Base-by-base conservation (phyloP, 2,888 invertebrate species). In the Saturnia japonica region DNA sequence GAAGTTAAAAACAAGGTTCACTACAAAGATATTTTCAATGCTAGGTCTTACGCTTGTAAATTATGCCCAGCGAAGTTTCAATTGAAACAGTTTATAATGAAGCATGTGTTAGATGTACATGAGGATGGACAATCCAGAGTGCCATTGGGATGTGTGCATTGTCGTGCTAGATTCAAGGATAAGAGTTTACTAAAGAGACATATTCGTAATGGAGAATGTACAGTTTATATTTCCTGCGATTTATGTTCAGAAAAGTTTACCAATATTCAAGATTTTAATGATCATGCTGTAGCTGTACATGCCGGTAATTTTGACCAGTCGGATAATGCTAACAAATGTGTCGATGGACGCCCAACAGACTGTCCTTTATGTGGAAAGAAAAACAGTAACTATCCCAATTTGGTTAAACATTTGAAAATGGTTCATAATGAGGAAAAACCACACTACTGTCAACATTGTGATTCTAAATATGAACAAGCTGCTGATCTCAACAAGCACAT, bases 401-500 rank as follows among this genome's bases (percentile, higher is more conserved):
- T 95, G 88, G 90, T 95, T 14, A 94, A 95, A 78, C 95, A 95
- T 85, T 91, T 95, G 76, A 95, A 93, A 78, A 85, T 90, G 14
- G 90, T 94, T 71, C 94, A 94, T 72, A 88, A 89, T 60, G 91
- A 93, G 75, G 94, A 94, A 68, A 91, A 85, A 73, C 93, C 93
- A 64, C 93, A 95, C 72, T 94, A 95, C 78, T 96, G 96, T 76
- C 94, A 94, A 72, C 95, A 95, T 71, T 96, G 96, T 76, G 94
- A 95, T 66, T 88, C 94, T 40, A 95, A 94, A 77, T 96, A 94
- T 78, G 88, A 93, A 73, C 93, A 94, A 74, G 93, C 95, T 60
- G 86, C 92, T 3, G 95, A 95, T 73, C 82, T 96, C 0, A 94
- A 95, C 72, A 94, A 95, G 73, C 96, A 96, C 76, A 91, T 95